Percentiles rank a stretch among this genome's conserved stretches.
Conservation (phyloP, 2,113 vertebrate species). For the Trichomycterus rosablanca region DNA sequence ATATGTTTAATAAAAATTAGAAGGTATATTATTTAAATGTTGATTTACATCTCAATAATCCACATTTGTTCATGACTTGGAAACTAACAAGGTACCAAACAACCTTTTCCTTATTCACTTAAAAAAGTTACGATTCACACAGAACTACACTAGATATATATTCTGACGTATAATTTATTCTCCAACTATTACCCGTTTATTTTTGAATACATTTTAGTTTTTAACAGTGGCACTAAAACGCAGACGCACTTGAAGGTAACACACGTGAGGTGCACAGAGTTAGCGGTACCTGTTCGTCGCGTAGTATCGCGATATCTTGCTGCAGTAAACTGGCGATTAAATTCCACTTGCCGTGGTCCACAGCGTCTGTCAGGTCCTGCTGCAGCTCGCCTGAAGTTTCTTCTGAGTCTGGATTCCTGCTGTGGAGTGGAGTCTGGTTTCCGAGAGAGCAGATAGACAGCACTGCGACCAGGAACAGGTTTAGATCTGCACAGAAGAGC, state of each 20-base stretch:
- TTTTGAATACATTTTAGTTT: too few species aligned
- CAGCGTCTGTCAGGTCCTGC: not conserved
- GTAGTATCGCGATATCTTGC: not conserved
- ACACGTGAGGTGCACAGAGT: not conserved
- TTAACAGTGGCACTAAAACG: too few species aligned
- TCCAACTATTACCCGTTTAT: too few species aligned
- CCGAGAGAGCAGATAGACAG: slow-evolving; percentile 28
- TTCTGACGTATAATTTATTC: too few species aligned
- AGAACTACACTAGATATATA: too few species aligned
- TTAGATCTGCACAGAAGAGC: slow-evolving; percentile 39
- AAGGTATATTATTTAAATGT: too few species aligned
- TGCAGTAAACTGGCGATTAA: slow-evolving; percentile 28
- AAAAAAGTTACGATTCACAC: too few species aligned
- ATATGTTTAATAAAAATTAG: too few species aligned
- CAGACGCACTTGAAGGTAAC: not conserved
- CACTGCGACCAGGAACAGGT: slow-evolving; percentile 18
- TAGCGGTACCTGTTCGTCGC: slow-evolving; percentile 50
- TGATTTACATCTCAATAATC: too few species aligned
- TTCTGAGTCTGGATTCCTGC: slow-evolving; percentile 5
- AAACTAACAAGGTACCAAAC: too few species aligned
- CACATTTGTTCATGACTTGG: too few species aligned
- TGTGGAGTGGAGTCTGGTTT: not conserved
- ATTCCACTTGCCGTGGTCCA: slow-evolving; percentile 2
- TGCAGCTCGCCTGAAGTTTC: slow-evolving; percentile 55
- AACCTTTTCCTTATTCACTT: too few species aligned